phyloP scores from a whole-genome alignment of 1,140 invertebrate genomes.

The Bombus confusus region DNA sequence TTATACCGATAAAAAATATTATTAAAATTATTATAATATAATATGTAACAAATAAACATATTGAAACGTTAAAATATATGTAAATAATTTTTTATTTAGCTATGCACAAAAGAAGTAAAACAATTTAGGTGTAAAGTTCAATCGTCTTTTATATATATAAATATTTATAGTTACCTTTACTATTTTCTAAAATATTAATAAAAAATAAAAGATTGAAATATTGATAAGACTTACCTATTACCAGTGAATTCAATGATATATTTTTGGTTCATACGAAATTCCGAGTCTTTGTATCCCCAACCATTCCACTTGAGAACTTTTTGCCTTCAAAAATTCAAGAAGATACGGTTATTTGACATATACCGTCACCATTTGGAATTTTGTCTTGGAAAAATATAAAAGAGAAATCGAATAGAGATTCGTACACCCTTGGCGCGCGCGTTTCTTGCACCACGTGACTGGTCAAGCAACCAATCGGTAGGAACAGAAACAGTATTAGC shows the following conservation, averaged over 20 bases:
- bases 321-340: slow-evolving; percentile 84
- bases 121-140: neutral
- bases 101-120: neutral
- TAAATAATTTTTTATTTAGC: neutral
- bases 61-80: neutral
- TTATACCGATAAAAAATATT: too few relatives aligned
- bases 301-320: slow-evolving; percentile 98
- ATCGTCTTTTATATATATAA: neutral
- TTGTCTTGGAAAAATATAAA: neutral
- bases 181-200: neutral
- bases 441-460: slow-evolving; percentile 48
- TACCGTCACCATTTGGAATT: neutral
- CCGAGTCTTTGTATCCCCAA: slow-evolving; percentile 98
- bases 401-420: neutral
- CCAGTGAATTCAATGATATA: slow-evolving; percentile 88
- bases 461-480: slow-evolving; percentile 33
- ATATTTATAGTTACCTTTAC: neutral
- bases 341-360: neutral
- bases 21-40: neutral
- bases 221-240: slow-evolving; percentile 84
- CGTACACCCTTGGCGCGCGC: slow-evolving; percentile 8
- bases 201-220: neutral
- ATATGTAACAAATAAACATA: neutral
- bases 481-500: neutral
- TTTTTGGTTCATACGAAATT: slow-evolving; percentile 87